These are phyloP conservation scores for Macroteleia sp. DNA, from an alignment of 2,888 invertebrate genomes.

Conservation along the genomic window DNA sequence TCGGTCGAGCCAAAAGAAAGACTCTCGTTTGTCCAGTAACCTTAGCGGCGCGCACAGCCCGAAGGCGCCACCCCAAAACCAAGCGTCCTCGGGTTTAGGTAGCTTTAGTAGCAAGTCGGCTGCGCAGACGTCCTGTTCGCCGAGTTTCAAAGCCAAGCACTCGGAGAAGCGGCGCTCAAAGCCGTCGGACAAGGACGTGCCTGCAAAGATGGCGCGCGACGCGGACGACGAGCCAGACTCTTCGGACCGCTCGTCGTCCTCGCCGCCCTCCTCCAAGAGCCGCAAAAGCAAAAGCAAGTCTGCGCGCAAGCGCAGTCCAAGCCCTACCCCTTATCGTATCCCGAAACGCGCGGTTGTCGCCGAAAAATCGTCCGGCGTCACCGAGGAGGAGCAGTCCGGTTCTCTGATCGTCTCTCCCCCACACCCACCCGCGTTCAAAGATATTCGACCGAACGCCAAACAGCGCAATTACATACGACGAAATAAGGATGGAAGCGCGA, in stretches of 20 bases:
- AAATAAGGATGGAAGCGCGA: constrained; percentile 87
- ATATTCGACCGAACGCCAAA: constrained; percentile 76
- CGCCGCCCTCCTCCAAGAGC: constrained; percentile 76
- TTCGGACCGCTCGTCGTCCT: constrained; percentile 68
- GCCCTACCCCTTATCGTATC: constrained; percentile 78
- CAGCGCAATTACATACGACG: constrained; percentile 88
- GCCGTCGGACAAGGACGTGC: neutral
- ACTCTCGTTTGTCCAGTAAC: constrained; percentile 80
- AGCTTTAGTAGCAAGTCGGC: no score
- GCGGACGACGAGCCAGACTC: constrained; percentile 27
- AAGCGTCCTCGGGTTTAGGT: no score
- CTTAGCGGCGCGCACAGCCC: constrained; percentile 77
- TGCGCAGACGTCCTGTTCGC: neutral
- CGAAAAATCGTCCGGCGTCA: constrained; percentile 76
- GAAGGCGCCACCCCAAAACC: no score
- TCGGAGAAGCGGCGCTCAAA: constrained; percentile 25
- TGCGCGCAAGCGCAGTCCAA: constrained; percentile 78
- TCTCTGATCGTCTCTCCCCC: constrained; percentile 81
- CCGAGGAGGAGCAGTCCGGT: constrained; percentile 82
- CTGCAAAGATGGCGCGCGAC: neutral
- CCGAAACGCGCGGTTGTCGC: constrained; percentile 79
- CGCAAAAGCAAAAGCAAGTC: constrained; percentile 76
- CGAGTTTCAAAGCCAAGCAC: constrained; percentile 2
- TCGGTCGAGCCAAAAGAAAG: constrained; percentile 82
- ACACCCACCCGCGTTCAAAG: constrained; percentile 79